Base-by-base conservation (phyloP, 2,797 vertebrate genomes). In the Periparus ater region DNA sequence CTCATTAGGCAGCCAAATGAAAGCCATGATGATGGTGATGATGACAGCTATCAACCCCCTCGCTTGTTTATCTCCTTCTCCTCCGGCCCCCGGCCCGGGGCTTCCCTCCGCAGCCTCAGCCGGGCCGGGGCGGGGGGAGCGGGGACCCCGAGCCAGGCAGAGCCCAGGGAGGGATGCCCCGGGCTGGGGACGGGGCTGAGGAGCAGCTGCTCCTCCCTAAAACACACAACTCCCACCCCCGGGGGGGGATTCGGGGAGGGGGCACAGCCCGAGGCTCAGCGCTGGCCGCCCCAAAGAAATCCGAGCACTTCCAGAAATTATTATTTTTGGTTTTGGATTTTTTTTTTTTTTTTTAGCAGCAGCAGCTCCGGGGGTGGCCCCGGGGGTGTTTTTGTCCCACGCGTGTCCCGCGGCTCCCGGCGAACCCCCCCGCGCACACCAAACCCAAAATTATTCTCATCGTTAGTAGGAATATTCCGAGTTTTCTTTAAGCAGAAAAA, bases 1-100 rank as follows among this genome's bases (percentile, higher is more conserved):
- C 98, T 98, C 98, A 98, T 98, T 98, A 98, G 98, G 98, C 98
- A 98, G 98, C 98, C 98, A 98, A 98, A 98, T 98, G 98, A 98
- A 98, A 98, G 98, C 98, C 97, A 94, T 97, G 98, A 98, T 98
- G 97, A 97, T 96, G 97, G 97, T 95, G 97, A 96, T 98, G 98
- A 98, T 98, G 98, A 98, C 98, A 98, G 98, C 97, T 95, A 98
- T 98, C 98, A 98, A 97, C 97, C 97, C 97, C 93, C 89, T 95
- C 25, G 95, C 98, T 98, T 98, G 98, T 98, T 98, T 98, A 98
- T 98, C 98, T 98, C 98, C 97, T 95, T 96, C 89, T 96, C 95
- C 97, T 95, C 97, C 87, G 76, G 88, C 91, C 93, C 93, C 87
- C 77, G 89, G 25, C 66, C 87, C 71, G 68, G 84, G 83, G 50